These are phyloP conservation scores for Psix sp. DNA, from an alignment of 1,140 invertebrate species.

Conservation along the genomic window DNA sequence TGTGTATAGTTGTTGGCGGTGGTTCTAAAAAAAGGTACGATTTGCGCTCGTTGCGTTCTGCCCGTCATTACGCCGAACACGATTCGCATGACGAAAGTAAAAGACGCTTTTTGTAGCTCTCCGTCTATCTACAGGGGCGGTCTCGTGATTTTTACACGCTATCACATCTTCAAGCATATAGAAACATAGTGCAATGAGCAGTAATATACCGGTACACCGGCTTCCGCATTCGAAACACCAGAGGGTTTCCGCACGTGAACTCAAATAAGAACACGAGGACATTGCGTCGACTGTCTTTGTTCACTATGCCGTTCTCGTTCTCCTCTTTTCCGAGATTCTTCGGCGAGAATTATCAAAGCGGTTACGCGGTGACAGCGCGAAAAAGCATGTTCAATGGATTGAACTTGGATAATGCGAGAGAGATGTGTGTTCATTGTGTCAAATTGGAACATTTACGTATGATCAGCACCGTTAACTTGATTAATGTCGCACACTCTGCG, in stretches of 20 bases:
- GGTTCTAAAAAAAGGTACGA: constrained; percentile 19
- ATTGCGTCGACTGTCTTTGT: constrained; percentile 19
- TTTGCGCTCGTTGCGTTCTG: constrained; percentile 38
- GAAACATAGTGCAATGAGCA: constrained; percentile 44
- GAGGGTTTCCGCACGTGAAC: constrained; percentile 66
- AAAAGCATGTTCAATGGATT: constrained; percentile 70
- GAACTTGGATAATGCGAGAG: constrained; percentile 68
- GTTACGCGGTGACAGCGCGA: constrained; percentile 70
- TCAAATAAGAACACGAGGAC: constrained; percentile 64
- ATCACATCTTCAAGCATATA: constrained; percentile 35
- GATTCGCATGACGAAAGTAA: constrained; percentile 57
- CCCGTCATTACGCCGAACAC: constrained; percentile 52
- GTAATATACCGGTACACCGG: constrained; percentile 24
- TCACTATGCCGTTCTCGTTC: constrained; percentile 6
- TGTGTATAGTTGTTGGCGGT: constrained; percentile 8
- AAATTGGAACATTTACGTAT: constrained; percentile 65
- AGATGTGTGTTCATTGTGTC: constrained; percentile 62
- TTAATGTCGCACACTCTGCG: too few relatives aligned
- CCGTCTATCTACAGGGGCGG: constrained; percentile 47
- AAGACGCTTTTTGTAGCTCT: constrained; percentile 45
- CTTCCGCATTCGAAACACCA: constrained; percentile 67
- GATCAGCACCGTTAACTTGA: constrained; percentile 68
- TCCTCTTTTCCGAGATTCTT: constrained; percentile 25
- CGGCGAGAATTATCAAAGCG: constrained; percentile 60
- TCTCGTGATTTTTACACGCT: constrained; percentile 51